A percentile compares a stretch with the other conserved stretches of the same genome.
Evolutionary conservation across 2,888 invertebrate species (phyloP).

Genomic region (Xanthorhoe spadicearia): DNA sequence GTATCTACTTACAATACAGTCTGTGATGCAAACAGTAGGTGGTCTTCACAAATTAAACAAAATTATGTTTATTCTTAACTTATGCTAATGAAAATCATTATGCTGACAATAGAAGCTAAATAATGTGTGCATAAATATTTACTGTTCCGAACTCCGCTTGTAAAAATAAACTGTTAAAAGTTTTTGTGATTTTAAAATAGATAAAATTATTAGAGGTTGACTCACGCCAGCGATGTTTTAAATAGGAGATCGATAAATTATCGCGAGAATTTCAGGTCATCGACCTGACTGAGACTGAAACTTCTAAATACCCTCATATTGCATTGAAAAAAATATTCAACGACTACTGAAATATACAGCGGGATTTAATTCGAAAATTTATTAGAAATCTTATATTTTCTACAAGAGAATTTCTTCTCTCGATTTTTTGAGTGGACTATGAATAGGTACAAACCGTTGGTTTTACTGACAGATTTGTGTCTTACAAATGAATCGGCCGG

Average conservation of each 20-base stretch:
- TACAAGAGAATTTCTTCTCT: slow-evolving; percentile 56
- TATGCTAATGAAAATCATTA: slow-evolving; percentile 48
- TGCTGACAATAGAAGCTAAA: slow-evolving; percentile 47
- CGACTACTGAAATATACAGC: slow-evolving; percentile 60
- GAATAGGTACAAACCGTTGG: slow-evolving; percentile 71
- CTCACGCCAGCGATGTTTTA: slow-evolving; percentile 58
- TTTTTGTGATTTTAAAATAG: slow-evolving; percentile 41
- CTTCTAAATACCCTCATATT: slow-evolving; percentile 68
- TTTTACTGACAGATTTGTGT: slow-evolving; percentile 80
- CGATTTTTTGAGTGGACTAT: slow-evolving; percentile 59
- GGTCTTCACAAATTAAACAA: slow-evolving; percentile 32
- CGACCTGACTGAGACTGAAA: slow-evolving; percentile 57
- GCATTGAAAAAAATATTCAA: slow-evolving; percentile 64
- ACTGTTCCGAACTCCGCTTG: slow-evolving; percentile 44
- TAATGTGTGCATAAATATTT: slow-evolving; percentile 44
- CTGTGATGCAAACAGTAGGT: slow-evolving; percentile 21
- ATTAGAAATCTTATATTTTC: slow-evolving; percentile 76
- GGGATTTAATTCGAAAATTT: slow-evolving; percentile 72
- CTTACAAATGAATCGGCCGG: slow-evolving; percentile 68
- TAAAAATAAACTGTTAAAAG: slow-evolving; percentile 49
- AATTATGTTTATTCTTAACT: slow-evolving; percentile 37
- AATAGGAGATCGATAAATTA: slow-evolving; percentile 65
- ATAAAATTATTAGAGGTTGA: slow-evolving; percentile 50
- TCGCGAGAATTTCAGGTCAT: slow-evolving; percentile 70
- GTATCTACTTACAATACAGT: slow-evolving; percentile 14